Conservation (phyloP, 2,113 vertebrate genomes). For the Pituophis catenifer region DNA sequence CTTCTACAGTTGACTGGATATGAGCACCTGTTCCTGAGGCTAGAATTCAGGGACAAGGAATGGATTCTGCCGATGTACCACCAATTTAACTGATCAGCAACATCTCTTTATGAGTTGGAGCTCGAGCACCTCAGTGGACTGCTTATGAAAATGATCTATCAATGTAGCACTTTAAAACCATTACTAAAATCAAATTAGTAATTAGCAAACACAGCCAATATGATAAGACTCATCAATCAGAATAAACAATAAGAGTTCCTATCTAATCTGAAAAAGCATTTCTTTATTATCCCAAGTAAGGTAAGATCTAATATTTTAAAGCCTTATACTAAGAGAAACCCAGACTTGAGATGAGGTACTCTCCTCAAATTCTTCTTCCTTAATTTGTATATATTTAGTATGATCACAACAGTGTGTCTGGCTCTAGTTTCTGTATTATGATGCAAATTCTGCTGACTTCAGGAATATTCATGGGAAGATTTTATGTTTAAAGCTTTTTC, state of each 20-base stretch:
- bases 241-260: not conserved
- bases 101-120: not conserved
- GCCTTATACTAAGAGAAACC: not conserved
- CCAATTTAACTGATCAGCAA: not conserved
- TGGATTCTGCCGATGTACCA: not conserved
- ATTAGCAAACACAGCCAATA: not conserved
- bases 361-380: constrained; percentile 20
- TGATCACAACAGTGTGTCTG: not conserved
- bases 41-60: not conserved
- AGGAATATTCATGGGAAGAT: not conserved
- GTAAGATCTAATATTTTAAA: not conserved
- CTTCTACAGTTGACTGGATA: not conserved
- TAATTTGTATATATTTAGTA: constrained; percentile 28
- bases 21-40: not conserved
- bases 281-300: not conserved
- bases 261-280: not conserved
- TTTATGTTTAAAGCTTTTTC: not conserved
- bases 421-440: constrained; percentile 10
- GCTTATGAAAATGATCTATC: not conserved
- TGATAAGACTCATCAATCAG: not conserved
- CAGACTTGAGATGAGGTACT: not conserved
- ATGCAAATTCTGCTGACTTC: not conserved
- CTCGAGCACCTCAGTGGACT: not conserved
- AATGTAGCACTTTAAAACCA: not conserved
- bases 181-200: not conserved